A percentile compares a stretch with the other conserved stretches of the same genome.
Evolutionary conservation across 2,797 vertebrate species (phyloP).

Genomic region (Microctenopoma stevenorrisi): DNA sequence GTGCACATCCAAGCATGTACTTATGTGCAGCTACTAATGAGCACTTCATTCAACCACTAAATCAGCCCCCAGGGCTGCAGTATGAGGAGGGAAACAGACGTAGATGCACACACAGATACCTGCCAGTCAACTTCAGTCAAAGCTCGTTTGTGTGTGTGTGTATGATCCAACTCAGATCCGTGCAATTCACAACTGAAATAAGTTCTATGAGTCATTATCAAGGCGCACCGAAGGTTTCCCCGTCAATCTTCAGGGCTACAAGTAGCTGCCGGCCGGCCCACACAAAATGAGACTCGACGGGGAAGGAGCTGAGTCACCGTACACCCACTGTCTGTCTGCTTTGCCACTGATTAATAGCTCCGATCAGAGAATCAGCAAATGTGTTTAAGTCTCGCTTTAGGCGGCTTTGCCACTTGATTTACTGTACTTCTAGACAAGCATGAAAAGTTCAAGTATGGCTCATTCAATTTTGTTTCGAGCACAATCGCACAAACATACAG

Average conservation of each 20-base stretch:
- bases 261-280: conserved; percentile 39
- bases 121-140: conserved; percentile 42
- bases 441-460: not conserved
- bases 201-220: conserved; percentile 55
- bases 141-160: conserved; percentile 2
- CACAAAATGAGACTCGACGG: conserved; percentile 36
- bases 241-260: conserved; percentile 22
- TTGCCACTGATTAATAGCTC: conserved; percentile 48
- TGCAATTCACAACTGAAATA: conserved; percentile 25
- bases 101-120: conserved; percentile 34
- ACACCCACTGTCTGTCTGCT: conserved; percentile 63
- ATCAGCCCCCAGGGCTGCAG: conserved; percentile 90
- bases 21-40: conserved; percentile 87
- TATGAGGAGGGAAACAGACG: conserved; percentile 74
- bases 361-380: conserved; percentile 39
- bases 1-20: not conserved
- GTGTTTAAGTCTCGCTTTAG: conserved; percentile 14
- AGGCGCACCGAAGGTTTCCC: conserved; percentile 36
- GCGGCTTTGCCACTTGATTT: not conserved
- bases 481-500: not conserved
- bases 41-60: conserved; percentile 90
- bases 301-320: conserved; percentile 56
- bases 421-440: conserved; percentile 1
- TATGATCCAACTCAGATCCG: not conserved
- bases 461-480: not conserved